These are phyloP conservation scores for Ptilorrhoa leucosticta DNA, from an alignment of 2,113 vertebrate genomes.

Conservation along the genomic window DNA sequence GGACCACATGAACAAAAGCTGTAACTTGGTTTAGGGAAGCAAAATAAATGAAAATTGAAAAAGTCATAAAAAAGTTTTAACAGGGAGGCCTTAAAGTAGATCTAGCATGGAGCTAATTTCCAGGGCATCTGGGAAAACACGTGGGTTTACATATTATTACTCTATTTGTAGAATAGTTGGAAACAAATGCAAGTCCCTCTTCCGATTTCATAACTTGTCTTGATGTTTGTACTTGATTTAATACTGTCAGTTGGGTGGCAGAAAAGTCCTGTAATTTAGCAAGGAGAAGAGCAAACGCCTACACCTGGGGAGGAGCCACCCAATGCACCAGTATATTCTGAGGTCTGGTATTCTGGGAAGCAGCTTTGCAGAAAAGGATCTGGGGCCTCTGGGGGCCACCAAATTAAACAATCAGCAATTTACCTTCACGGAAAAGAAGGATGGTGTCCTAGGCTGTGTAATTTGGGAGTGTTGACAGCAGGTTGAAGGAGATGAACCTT, in stretches of 20 bases:
- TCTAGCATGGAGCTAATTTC: background rate
- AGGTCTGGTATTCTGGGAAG: background rate
- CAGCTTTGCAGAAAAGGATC: background rate
- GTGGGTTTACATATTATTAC: background rate
- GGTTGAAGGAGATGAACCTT: background rate
- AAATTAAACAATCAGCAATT: background rate
- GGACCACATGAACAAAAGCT: background rate
- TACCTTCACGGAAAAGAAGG: fast-evolving
- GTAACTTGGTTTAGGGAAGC: background rate
- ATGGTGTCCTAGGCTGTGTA: background rate
- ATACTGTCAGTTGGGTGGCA: background rate
- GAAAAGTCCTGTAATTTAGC: background rate
- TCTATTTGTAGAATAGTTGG: background rate
- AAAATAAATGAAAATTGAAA: background rate
- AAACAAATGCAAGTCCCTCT: background rate
- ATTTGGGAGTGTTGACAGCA: background rate
- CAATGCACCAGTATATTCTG: background rate
- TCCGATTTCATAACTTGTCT: background rate
- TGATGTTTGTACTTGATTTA: background rate
- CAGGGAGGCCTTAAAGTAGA: background rate
- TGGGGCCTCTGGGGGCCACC: background rate
- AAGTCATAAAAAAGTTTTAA: background rate
- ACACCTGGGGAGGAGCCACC: background rate
- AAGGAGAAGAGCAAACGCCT: background rate
- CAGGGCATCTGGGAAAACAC: background rate